phyloP scores from a whole-genome alignment of 2,113 vertebrate genomes.

The Phyllostomus hastatus region DNA sequence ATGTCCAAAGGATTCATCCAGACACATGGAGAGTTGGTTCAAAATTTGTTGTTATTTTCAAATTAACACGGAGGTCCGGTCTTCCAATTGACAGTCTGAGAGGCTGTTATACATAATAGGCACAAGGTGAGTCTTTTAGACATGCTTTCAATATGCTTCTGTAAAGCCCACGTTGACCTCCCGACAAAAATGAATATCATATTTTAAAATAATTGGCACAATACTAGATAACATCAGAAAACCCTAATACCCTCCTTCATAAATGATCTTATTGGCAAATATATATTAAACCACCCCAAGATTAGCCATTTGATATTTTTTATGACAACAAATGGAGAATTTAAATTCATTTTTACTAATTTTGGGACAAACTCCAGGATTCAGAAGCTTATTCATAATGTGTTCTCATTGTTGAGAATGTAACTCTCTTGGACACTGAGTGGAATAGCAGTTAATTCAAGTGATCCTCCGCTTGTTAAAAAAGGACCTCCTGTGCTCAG shows the following conservation, averaged over 20 bases:
- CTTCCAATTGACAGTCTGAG: neutral
- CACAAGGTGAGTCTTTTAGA: neutral
- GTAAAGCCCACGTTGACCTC: neutral
- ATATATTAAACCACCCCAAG: neutral
- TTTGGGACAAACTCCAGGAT: neutral
- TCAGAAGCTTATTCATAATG: neutral
- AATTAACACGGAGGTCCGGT: slow-evolving; percentile 3
- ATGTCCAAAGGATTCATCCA: neutral
- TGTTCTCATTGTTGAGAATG: neutral
- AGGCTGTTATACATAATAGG: neutral
- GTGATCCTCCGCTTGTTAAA: neutral
- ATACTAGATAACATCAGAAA: neutral
- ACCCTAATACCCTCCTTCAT: neutral
- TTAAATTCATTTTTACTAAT: slow-evolving; percentile 7
- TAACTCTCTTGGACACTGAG: neutral
- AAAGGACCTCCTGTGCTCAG: neutral
- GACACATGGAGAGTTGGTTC: neutral
- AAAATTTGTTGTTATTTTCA: slow-evolving; percentile 36
- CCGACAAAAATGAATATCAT: neutral
- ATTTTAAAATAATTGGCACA: neutral
- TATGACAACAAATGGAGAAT: neutral
- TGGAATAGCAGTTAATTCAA: neutral
- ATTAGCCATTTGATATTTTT: neutral
- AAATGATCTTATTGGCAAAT: neutral
- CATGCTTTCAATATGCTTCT: neutral